phyloP scores from a whole-genome alignment of 2,797 vertebrate species.

The Enoplosus armatus region DNA sequence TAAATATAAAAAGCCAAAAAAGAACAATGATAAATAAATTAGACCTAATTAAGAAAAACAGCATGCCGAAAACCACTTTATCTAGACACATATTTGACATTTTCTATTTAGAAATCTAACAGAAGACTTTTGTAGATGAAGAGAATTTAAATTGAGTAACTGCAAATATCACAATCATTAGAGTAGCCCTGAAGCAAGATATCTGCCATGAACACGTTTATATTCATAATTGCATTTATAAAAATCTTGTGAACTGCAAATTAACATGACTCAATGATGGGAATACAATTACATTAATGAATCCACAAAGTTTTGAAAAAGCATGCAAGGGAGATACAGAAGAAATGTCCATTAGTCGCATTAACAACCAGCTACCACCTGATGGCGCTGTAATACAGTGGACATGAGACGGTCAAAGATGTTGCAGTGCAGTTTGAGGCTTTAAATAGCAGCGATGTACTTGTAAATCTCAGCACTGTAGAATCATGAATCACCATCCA shows the following conservation, averaged over 20 bases:
- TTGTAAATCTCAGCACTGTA: conserved; percentile 32
- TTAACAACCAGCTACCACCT: conserved; percentile 40
- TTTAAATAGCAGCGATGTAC: conserved; percentile 32
- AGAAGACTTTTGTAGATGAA: not conserved
- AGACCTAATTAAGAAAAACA: not conserved
- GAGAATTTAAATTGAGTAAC: not conserved
- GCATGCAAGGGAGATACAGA: no score
- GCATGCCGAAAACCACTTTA: not conserved
- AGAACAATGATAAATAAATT: not conserved
- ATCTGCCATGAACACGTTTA: not conserved
- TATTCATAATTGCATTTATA: no score
- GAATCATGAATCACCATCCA: conserved; percentile 43
- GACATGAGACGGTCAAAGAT: not conserved
- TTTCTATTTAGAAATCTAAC: not conserved
- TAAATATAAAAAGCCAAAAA: not conserved
- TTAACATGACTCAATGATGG: no score
- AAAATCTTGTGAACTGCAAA: no score
- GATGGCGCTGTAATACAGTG: conserved; percentile 55
- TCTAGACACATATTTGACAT: not conserved
- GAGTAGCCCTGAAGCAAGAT: not conserved
- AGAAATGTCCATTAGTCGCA: conserved; percentile 19
- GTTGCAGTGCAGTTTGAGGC: not conserved
- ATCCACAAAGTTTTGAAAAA: not conserved
- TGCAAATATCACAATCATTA: not conserved
- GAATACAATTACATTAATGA: not conserved